A percentile compares a stretch with the other conserved stretches of the same genome.
Evolutionary conservation across 2,888 invertebrate genomes (phyloP).

Genomic region (Buathra laborator): DNA sequence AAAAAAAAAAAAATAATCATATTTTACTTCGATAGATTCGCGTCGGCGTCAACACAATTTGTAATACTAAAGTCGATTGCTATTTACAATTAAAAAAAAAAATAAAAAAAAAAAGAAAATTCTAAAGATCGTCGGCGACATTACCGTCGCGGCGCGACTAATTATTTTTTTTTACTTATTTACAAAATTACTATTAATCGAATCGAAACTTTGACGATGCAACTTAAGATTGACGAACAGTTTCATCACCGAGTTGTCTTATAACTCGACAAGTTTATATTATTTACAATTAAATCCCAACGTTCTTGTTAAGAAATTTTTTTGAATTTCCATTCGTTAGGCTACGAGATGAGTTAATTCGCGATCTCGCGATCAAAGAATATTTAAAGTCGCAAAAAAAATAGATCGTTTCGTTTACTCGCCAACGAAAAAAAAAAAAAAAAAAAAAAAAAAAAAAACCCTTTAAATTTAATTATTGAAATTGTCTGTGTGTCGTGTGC

Average conservation of each 20-base stretch:
- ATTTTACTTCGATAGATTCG: constrained; percentile 38
- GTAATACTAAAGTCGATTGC: constrained; percentile 46
- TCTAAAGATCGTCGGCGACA: constrained; percentile 29
- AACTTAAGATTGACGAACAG: constrained; percentile 34
- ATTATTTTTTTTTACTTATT: constrained; percentile 21
- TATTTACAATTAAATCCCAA: constrained; percentile 41
- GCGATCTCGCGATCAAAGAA: constrained; percentile 33
- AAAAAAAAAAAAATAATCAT: constrained; percentile 11
- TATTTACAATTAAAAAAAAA: constrained; percentile 58
- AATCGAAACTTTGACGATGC: constrained; percentile 21
- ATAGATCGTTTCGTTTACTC: constrained; percentile 14
- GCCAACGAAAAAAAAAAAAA: constrained; percentile 22
- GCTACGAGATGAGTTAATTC: constrained; percentile 34
- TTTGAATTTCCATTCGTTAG: constrained; percentile 24
- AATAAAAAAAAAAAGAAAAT: constrained; percentile 31
- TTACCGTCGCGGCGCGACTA: constrained; percentile 10
- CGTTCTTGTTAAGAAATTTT: constrained; percentile 22
- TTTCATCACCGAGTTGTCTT: constrained; percentile 12
- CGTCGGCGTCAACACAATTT: constrained; percentile 38
- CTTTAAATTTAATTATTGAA: constrained; percentile 47
- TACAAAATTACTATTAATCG: constrained; percentile 32
- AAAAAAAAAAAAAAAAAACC: constrained; percentile 5
- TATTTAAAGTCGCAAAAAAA: background rate
- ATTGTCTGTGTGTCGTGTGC: background rate
- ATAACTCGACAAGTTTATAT: constrained; percentile 4